Percentiles rank a stretch among this genome's conserved stretches.
These are phyloP conservation scores for Myotis yumanensis DNA, from an alignment of 2,113 vertebrate species.

Conservation along the genomic window DNA sequence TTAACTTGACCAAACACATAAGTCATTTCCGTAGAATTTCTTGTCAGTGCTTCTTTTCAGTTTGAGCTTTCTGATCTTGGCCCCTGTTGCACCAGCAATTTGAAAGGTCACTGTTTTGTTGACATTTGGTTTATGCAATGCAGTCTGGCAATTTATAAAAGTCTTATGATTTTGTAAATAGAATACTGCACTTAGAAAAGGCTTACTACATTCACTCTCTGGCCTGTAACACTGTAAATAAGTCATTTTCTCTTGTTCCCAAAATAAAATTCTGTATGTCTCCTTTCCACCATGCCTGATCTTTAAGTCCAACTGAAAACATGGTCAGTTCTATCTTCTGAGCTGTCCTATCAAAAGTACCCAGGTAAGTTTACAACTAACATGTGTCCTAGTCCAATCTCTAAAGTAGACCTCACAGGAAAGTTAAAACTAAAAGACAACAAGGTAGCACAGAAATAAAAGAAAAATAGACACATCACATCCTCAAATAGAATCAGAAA, in stretches of 20 bases:
- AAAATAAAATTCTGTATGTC: not conserved
- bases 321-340: not conserved
- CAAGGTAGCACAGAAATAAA: not conserved
- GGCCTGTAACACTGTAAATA: not conserved
- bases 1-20: slow-evolving; percentile 58
- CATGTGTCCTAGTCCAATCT: not conserved
- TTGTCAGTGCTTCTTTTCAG: slow-evolving; percentile 62
- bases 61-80: slow-evolving; percentile 61
- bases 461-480: not conserved
- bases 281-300: not conserved
- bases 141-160: slow-evolving; percentile 68
- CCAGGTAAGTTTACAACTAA: not conserved
- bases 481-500: not conserved
- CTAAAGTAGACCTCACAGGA: not conserved
- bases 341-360: not conserved
- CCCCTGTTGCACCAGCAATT: slow-evolving; percentile 52
- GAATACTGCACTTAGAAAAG: slow-evolving; percentile 46
- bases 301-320: not conserved
- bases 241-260: not conserved
- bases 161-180: slow-evolving; percentile 65
- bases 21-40: slow-evolving; percentile 41
- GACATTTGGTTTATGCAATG: slow-evolving; percentile 70
- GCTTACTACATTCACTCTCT: slow-evolving; percentile 20
- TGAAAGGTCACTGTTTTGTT: slow-evolving; percentile 71
- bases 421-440: not conserved